Conservation (phyloP, 2,888 invertebrate species). For the Mythimna loreyi region DNA sequence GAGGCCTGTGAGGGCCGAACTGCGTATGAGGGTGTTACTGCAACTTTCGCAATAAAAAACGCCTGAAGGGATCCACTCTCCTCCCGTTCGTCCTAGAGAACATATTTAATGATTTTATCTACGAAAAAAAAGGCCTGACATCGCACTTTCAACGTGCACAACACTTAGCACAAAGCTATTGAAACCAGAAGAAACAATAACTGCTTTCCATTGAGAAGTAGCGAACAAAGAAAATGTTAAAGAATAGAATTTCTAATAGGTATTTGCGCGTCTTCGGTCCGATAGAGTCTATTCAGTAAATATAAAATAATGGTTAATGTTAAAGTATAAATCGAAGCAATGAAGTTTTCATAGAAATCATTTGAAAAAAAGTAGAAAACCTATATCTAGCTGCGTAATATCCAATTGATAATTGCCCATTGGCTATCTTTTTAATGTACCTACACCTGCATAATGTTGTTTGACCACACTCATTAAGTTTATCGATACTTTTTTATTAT, state of each 20-base stretch:
- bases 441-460: conserved; percentile 14
- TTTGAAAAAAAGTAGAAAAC: too few relatives aligned
- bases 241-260: not conserved
- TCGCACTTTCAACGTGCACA: too few relatives aligned
- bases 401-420: conserved; percentile 15
- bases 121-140: too few relatives aligned
- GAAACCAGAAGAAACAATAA: not conserved
- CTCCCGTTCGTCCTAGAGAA: too few relatives aligned
- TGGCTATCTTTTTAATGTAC: conserved; percentile 26
- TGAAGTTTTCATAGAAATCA: conserved; percentile 6
- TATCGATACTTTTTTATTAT: conserved; percentile 19
- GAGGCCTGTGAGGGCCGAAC: too few relatives aligned
- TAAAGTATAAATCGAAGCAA: conserved; percentile 15
- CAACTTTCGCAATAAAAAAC: too few relatives aligned
- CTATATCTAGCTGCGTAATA: conserved; percentile 23
- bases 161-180: not conserved
- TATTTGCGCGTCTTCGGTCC: not conserved
- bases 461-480: conserved; percentile 30
- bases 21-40: too few relatives aligned
- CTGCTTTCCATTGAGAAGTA: not conserved
- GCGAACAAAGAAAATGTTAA: not conserved
- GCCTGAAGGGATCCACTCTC: too few relatives aligned
- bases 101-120: too few relatives aligned
- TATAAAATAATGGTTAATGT: conserved; percentile 33
- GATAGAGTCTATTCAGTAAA: conserved; percentile 39